Evolutionary conservation across 2,797 vertebrate genomes (phyloP).

Genomic region (Brachyalestes nurse): DNA sequence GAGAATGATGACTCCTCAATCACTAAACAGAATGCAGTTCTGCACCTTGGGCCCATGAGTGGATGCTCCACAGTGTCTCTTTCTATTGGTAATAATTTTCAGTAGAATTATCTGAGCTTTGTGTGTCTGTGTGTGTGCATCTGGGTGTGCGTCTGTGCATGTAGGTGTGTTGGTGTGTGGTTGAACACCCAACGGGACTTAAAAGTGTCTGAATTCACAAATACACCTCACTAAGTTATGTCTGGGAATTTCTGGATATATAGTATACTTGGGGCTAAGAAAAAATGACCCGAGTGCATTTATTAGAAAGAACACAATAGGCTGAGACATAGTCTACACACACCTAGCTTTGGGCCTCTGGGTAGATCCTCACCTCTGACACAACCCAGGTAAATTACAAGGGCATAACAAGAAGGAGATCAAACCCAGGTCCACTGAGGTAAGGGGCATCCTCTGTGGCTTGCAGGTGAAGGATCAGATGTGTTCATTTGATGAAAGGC

Average conservation of each 20-base stretch:
- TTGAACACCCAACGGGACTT: too few species aligned
- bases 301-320: neutral
- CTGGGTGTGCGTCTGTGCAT: too few species aligned
- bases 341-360: neutral
- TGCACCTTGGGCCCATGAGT: neutral
- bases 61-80: neutral
- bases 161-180: too few species aligned
- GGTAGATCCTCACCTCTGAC: conserved; percentile 18
- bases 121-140: too few species aligned
- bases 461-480: conserved; percentile 35
- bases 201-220: too few species aligned
- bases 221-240: too few species aligned
- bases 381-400: conserved; percentile 31
- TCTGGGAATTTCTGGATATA: too few species aligned
- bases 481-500: conserved; percentile 37
- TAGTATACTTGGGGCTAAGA: too few species aligned
- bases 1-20: neutral
- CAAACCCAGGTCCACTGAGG: conserved; percentile 16
- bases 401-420: conserved; percentile 37
- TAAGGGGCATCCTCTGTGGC: neutral
- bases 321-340: neutral
- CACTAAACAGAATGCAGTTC: neutral
- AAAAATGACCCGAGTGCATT: neutral
- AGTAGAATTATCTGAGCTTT: too few species aligned
- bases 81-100: too few species aligned